Evolutionary conservation across 1,140 invertebrate genomes (phyloP), one percentile per base, ranked within the genome.

Genomic region (Conus betulinus): DNA sequence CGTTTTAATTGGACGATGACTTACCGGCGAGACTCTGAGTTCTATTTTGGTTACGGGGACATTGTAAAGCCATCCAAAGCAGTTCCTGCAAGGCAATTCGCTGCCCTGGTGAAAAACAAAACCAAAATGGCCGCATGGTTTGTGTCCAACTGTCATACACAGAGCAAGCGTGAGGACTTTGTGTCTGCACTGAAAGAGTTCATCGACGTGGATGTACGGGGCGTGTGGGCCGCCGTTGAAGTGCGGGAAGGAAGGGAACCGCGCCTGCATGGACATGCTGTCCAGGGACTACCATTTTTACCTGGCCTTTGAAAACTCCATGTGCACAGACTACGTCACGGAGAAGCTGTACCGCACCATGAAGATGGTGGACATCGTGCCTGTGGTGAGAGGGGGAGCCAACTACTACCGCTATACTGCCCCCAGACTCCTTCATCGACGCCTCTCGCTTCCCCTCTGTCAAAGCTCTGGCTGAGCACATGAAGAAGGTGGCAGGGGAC

Each of bases 281-380:
- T 79, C 85, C 17, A 88, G 85, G 7, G 85, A 92, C 71, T 94
- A 94, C 88, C 94, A 94, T 85, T 94, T 94, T 83, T 96, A 96
- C 88, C 86, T 96, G 11, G 88, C 95, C 11, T 96, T 96, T 89
- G 96, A 96, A 95, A 99, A 99, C 95, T 98, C 98, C 0, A 98
- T 99, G 92, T 99, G 99, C 95, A 96, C 97, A 84, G 98, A 99
- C 95, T 99, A 99, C 94, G 98, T 99, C 81, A 99, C 98, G 0
- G 99, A 99, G 94, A 99, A 99, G 94, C 98, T 99, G 94, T 99
- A 98, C 94, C 89, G 90, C 8, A 53, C 84, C 55, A 85, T 91
- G 51, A 89, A 90, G 27, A 74, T 78, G 25, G 87, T 85, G 20
- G 90, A 94, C 67, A 96, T 97, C 0, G 96, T 98, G 23, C 97